A percentile compares a stretch with the other conserved stretches of the same genome.
phyloP scores from a whole-genome alignment of 2,113 vertebrate genomes.

The Cyanocitta stelleri region DNA sequence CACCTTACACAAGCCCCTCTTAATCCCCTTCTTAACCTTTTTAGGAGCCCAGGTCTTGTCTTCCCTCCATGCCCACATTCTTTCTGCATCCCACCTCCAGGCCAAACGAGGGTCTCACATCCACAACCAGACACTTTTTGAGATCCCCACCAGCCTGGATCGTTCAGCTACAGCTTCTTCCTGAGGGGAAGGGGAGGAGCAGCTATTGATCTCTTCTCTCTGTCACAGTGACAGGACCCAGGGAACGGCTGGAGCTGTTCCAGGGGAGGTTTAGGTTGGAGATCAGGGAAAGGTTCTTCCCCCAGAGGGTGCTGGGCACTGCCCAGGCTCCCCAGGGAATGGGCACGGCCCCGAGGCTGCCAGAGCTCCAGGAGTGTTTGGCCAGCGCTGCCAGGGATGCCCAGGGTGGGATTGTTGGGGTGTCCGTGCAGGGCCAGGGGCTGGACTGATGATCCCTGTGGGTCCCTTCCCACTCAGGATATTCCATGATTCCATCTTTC shows the following conservation, averaged over 20 bases:
- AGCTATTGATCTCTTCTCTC: rapidly evolving
- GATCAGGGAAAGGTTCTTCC: neutral
- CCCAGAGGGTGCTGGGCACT: neutral
- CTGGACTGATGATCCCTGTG: neutral
- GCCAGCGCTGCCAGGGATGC: rapidly evolving
- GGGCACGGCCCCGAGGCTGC: rapidly evolving
- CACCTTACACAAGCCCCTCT: neutral
- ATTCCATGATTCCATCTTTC: neutral
- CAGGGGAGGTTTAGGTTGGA: neutral
- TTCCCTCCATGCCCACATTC: neutral
- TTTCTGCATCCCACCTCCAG: neutral
- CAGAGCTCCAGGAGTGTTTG: neutral
- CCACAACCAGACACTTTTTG: neutral
- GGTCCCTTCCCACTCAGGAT: neutral
- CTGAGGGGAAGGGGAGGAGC: neutral
- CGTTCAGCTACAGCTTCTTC: neutral
- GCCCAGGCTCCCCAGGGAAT: neutral
- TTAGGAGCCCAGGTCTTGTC: neutral
- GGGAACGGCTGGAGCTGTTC: neutral
- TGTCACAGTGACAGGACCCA: neutral
- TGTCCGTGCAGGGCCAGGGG: too few species aligned
- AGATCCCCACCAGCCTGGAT: neutral
- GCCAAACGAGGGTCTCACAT: neutral
- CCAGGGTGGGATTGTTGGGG: neutral
- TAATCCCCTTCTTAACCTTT: neutral